Base-by-base conservation (phyloP, 2,888 invertebrate genomes). In the Lithosia quadra region DNA sequence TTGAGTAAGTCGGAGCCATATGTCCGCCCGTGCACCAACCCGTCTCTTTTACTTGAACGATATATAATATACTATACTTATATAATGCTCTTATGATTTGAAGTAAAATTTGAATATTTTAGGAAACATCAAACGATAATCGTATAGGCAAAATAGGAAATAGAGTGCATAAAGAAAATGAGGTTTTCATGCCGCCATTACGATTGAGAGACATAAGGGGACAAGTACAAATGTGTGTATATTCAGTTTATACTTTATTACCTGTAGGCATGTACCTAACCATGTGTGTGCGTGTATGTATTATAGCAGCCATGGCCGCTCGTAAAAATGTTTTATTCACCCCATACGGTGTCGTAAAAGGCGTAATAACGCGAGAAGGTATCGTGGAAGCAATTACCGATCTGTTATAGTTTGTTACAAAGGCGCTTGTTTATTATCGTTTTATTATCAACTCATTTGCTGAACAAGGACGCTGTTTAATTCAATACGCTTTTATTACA, bases 331-430 rank as follows among this genome's bases (percentile, higher is more conserved):
- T 93, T 95, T 95, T 94, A 95, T 94, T 94, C 94, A 91, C 94
- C 94, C 94, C 94, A 94, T 94, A 94, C 94, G 93, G 92, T 92
- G 91, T 94, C 95, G 95, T 95, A 94, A 95, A 95, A 94, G 93
- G 91, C 92, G 95, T 95, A 94, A 95, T 95, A 94, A 95, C 94
- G 93, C 91, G 91, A 92, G 93, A 89, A 94, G 94, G 94, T 92
- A 94, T 94, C 93, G 94, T 92, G 91, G 92, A 93, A 93, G 93
- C 95, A 95, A 95, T 95, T 95, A 95, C 94, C 89, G 93, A 95
- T 94, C 95, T 94, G 94, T 94, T 94, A 95, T 94, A 95, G 95
- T 94, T 94, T 94, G 95, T 94, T 93, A 94, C 95, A 93, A 94
- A 92, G 92, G 93, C 92, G 92, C 92, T 91, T 92, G 91, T 94